Evolutionary conservation across 1,140 invertebrate genomes (phyloP).

Genomic region (Monochamus saltuarius): DNA sequence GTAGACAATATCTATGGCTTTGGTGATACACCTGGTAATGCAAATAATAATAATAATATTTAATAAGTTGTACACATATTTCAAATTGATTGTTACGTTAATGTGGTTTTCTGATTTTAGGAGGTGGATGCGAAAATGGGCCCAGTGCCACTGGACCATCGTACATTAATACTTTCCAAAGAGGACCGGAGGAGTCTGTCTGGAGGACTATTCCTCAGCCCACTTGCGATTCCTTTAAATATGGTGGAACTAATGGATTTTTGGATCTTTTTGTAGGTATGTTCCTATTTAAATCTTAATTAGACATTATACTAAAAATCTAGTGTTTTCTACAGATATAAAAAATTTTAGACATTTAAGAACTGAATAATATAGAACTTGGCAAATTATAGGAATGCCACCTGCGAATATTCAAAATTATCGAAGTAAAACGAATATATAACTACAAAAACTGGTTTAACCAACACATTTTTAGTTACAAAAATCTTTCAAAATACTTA

Average conservation of each 20-base stretch:
- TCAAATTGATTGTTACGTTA: background rate
- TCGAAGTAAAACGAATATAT: too few species aligned
- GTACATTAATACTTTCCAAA: too few species aligned
- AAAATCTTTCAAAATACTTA: too few species aligned
- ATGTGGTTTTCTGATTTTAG: background rate
- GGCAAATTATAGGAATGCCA: too few species aligned
- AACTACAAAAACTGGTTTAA: too few species aligned
- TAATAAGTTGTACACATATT: background rate
- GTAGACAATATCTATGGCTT: constrained; percentile 32
- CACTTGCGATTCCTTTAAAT: constrained; percentile 31
- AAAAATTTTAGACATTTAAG: too few species aligned
- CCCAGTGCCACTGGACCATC: constrained; percentile 15
- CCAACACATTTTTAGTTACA: too few species aligned
- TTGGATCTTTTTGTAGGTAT: constrained; percentile 33
- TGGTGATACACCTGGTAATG: constrained; percentile 16
- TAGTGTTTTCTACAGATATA: too few species aligned
- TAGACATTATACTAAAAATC: too few species aligned
- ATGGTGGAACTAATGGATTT: constrained; percentile 29
- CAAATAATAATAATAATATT: background rate
- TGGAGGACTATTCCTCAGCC: constrained; percentile 31
- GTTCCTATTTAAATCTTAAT: too few species aligned
- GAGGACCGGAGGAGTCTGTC: constrained; percentile 29
- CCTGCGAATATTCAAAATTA: too few species aligned
- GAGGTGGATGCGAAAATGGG: constrained; percentile 19
- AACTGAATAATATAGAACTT: too few species aligned